phyloP scores from a whole-genome alignment of 2,888 invertebrate genomes.

The Pristionchus mayeri region DNA sequence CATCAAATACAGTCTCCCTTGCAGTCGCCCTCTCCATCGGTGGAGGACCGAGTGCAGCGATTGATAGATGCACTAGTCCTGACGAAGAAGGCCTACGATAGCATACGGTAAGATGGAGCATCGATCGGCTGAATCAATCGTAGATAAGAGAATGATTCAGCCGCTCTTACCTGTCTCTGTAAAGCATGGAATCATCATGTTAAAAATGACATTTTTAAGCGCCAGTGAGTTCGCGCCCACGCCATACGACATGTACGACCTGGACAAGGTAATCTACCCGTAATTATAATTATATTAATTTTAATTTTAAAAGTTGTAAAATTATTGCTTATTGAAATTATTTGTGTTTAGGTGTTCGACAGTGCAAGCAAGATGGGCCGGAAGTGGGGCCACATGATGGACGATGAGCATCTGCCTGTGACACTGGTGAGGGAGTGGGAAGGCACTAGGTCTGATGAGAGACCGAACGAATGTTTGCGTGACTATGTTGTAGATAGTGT shows the following conservation, averaged over 20 bases:
- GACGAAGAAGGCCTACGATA: slow-evolving; percentile 7
- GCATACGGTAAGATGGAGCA: slow-evolving; percentile 28
- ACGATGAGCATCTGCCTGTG: background rate
- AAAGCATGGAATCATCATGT: too few relatives aligned
- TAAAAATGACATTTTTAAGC: background rate
- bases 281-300: too few relatives aligned
- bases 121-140: background rate
- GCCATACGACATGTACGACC: background rate
- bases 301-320: too few relatives aligned
- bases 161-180: too few relatives aligned
- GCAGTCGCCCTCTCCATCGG: background rate
- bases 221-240: background rate
- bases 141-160: too few relatives aligned
- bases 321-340: too few relatives aligned
- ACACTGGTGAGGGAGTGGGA: background rate
- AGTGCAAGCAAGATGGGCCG: background rate
- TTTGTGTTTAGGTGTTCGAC: too few relatives aligned
- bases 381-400: background rate
- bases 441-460: too few relatives aligned
- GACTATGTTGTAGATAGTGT: too few relatives aligned
- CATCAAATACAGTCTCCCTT: too few relatives aligned
- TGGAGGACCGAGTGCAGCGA: slow-evolving; percentile 13
- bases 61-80: slow-evolving; percentile 16
- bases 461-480: too few relatives aligned
- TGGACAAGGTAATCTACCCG: background rate